Conservation (phyloP, 2,797 vertebrate species). For the Malacoctenus gilli region DNA sequence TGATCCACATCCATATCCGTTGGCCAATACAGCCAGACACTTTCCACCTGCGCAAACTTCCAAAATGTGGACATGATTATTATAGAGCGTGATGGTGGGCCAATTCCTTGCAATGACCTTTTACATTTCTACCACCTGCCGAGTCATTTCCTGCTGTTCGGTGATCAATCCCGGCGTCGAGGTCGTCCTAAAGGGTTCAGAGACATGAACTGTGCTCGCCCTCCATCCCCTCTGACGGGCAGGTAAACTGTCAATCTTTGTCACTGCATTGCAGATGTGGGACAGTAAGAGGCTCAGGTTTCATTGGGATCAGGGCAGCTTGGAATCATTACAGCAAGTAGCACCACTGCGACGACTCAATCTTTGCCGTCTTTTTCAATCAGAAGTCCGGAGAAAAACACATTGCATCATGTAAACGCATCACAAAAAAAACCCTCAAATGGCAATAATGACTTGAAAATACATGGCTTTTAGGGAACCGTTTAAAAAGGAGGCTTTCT, state of each 20-base stretch:
- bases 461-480: constrained; percentile 29
- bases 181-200: constrained; percentile 29
- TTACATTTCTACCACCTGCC: constrained; percentile 25
- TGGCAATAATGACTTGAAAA: constrained; percentile 44
- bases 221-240: background rate
- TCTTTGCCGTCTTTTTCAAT: constrained; percentile 31
- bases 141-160: constrained; percentile 40
- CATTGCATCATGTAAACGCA: constrained; percentile 27
- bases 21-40: constrained; percentile 9
- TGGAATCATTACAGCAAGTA: constrained; percentile 46
- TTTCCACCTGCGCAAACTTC: constrained; percentile 57
- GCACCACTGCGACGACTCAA: constrained; percentile 15
- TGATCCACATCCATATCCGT: constrained; percentile 37
- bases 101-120: constrained; percentile 16
- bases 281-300: constrained; percentile 33
- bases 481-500: constrained; percentile 54
- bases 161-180: constrained; percentile 26
- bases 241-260: constrained; percentile 30
- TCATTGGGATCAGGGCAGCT: constrained; percentile 28
- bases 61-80: constrained; percentile 54
- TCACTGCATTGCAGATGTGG: constrained; percentile 8
- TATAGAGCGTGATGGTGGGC: constrained; percentile 33
- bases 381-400: constrained; percentile 36
- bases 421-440: constrained; percentile 41
- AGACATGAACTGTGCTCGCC: constrained; percentile 19